Conservation (phyloP, 2,113 vertebrate species). For the Nesogale talazaci region DNA sequence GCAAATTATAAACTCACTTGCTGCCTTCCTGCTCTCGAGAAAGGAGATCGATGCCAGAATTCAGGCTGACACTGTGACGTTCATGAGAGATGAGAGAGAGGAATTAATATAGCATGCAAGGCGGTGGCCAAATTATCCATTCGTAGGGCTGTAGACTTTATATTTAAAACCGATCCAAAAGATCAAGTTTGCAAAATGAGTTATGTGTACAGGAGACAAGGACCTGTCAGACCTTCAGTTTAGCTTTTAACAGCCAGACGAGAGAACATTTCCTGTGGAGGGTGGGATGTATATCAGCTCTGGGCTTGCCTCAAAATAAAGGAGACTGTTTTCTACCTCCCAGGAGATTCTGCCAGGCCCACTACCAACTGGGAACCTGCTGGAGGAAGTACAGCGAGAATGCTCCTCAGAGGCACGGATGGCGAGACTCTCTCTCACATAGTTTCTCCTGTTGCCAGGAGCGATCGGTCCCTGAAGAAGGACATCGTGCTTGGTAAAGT, state of each 20-base stretch:
- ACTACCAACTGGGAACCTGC: background rate
- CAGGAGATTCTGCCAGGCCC: accelerated
- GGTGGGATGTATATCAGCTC: background rate
- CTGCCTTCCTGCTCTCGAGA: background rate
- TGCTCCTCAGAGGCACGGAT: too few species aligned
- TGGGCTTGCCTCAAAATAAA: background rate
- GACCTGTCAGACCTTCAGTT: background rate
- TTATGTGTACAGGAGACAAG: background rate
- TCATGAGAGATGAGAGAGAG: background rate
- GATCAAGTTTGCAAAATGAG: background rate
- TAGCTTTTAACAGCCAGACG: background rate
- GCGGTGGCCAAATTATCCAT: background rate
- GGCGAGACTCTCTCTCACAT: too few species aligned
- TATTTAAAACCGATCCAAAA: background rate
- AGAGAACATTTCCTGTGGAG: background rate
- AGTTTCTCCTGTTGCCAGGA: too few species aligned
- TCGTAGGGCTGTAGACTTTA: background rate
- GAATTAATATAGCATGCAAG: background rate
- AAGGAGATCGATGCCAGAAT: background rate
- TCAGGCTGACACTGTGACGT: background rate
- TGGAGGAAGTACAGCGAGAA: too few species aligned
- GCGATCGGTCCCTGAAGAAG: too few species aligned
- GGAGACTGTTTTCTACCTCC: background rate
- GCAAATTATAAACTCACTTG: background rate
- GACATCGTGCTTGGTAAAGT: too few species aligned